These are phyloP conservation scores for Fragum whitleyi DNA, from an alignment of 2,888 invertebrate genomes.

Conservation along the genomic window DNA sequence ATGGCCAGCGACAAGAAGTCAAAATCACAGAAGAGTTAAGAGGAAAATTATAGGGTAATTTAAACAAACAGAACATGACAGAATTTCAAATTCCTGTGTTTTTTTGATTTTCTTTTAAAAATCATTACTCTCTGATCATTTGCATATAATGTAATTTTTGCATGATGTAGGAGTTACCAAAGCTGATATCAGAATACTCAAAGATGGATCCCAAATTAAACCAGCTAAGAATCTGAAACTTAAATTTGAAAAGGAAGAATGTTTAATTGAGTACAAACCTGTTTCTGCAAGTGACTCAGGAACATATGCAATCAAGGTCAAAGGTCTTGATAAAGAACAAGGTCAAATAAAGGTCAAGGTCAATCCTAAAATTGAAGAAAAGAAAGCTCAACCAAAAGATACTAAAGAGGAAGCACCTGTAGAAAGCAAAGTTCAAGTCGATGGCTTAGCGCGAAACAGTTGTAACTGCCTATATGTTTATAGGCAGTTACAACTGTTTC, in stretches of 20 bases:
- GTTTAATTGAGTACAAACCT: background rate
- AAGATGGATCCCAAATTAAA: slow-evolving; percentile 7
- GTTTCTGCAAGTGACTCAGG: background rate
- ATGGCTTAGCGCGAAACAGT: too few relatives aligned
- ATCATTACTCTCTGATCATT: too few relatives aligned
- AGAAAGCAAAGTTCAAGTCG: too few relatives aligned
- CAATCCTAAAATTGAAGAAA: background rate
- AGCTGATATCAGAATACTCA: background rate
- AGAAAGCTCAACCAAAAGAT: background rate
- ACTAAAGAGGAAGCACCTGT: background rate
- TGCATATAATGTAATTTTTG: too few relatives aligned
- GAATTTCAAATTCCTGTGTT: too few relatives aligned
- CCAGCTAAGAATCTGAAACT: slow-evolving; percentile 5
- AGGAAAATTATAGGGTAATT: too few relatives aligned
- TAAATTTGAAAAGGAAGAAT: background rate
- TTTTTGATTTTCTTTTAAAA: too few relatives aligned
- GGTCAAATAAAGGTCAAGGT: slow-evolving; percentile 11
- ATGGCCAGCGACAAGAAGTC: too few relatives aligned
- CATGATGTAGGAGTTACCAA: background rate
- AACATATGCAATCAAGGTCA: background rate
- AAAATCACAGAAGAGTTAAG: too few relatives aligned
- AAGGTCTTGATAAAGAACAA: background rate
- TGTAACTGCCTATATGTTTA: too few relatives aligned
- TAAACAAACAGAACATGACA: too few relatives aligned
- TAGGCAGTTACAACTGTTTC: too few relatives aligned